phyloP scores from a whole-genome alignment of 2,113 vertebrate species.

The Gasterosteus aculeatus region DNA sequence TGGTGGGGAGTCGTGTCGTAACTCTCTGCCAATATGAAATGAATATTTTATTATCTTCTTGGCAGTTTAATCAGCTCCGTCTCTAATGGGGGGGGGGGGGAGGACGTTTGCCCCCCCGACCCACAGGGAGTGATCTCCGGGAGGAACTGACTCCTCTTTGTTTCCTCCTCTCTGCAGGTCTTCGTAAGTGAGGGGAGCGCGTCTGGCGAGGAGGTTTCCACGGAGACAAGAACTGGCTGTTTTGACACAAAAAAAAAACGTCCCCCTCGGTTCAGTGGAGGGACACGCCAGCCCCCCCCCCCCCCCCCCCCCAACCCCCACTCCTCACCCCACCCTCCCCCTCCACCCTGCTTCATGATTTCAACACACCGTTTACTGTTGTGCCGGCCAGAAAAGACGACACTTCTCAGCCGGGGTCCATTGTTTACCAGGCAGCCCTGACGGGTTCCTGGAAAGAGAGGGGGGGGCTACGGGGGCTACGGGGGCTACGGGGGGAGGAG shows the following conservation, averaged over 20 bases:
- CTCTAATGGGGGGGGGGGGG: slow-evolving; percentile 56
- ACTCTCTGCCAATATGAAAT: slow-evolving; percentile 62
- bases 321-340: slow-evolving; percentile 59
- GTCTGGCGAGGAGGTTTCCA: slow-evolving; percentile 56
- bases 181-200: slow-evolving; percentile 77
- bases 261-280: slow-evolving; percentile 14
- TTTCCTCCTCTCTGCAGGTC: slow-evolving; percentile 72
- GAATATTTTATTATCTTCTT: slow-evolving; percentile 69
- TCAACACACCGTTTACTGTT: slow-evolving; percentile 64
- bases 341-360: slow-evolving; percentile 58
- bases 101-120: slow-evolving; percentile 22
- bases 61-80: slow-evolving; percentile 77
- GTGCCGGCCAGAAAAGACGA: slow-evolving; percentile 60
- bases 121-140: slow-evolving; percentile 37
- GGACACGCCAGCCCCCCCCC: slow-evolving; percentile 51
- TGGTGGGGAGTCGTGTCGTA: slow-evolving; percentile 56
- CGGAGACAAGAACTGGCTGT: slow-evolving; percentile 55
- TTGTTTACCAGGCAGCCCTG: slow-evolving; percentile 52
- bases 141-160: slow-evolving; percentile 40
- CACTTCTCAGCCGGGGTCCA: slow-evolving; percentile 51
- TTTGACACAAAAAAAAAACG: slow-evolving; percentile 45
- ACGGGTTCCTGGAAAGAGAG: slow-evolving; percentile 28
- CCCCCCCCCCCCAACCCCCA: slow-evolving; percentile 57
- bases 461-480: no score
- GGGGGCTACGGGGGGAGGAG: not conserved